Evolutionary conservation across 2,797 vertebrate species (phyloP), one percentile per base, ranked within the genome.

Genomic region (Octomys mimax): DNA sequence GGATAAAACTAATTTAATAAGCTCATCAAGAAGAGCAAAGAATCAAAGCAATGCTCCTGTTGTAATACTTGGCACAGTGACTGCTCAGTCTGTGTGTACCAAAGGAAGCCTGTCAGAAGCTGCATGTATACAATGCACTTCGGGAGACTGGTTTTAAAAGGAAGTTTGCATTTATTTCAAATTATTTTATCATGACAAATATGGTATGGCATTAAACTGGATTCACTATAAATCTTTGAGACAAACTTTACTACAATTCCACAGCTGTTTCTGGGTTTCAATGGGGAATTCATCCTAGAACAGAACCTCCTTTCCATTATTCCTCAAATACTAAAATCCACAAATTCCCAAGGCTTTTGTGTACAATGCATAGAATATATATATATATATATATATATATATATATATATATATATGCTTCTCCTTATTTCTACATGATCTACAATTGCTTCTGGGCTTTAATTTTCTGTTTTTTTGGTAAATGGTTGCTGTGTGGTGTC

Each of bases 1-100:
- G 61, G 42, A 86, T n/a, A 75, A 92, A 95, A 46, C 18, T 62
- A 71, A 87, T 57, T 86, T 85, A 81, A 92, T 93, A 62, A 95
- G 49, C 39, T 88, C 79, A 68, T 31, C 59, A 54, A 75, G 39
- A 70, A 84, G 6, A 84, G 66, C 52, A 68, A 90, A 87, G 52
- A 68, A 97, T 73, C 84, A 92, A 77, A 91, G 12, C 36, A 61
- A 5, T 66, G 59, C 33, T 97, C 28, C 87, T 90, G 22, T 89
- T 89, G 54, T 57, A 26, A 95, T 36, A 75, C 19, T 49, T 89
- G 33, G 83, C 42, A 70, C 5, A 85, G 57, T 2, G 39, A 46
- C 36, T 83, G 9, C 6, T 79, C 54, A 39, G n/a, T 91, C 9
- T 86, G 42, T 88, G 42, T 77, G 79, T 49, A 28, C 8, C 87